Evolutionary conservation across 2,113 vertebrate species (phyloP), one percentile per base, ranked within the genome.

Genomic region (Ceratotherium simum): DNA sequence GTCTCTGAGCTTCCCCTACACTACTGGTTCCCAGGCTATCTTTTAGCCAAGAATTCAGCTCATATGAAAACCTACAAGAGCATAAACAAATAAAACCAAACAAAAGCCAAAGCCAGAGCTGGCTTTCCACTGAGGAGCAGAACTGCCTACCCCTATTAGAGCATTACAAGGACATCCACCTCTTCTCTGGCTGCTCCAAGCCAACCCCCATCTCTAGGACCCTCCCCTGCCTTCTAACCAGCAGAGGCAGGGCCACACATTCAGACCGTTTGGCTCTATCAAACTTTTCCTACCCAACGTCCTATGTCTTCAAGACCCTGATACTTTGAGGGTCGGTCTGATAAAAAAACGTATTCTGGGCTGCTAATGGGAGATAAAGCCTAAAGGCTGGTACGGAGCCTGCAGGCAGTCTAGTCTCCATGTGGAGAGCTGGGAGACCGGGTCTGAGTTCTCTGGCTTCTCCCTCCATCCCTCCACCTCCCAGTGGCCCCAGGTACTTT

Each of bases 301-400:
- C 65, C 18, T 62, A 2, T 23, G 84, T 54, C 84, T 89, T 93
- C n/a, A 76, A 78, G 56, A 82, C 62, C 48, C 48, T 42, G 82
- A 82, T 23, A 81, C 48, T 75, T 58, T n/a, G 29, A 27, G 33
- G 12, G 36, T 29, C 69, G 6, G 65, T 84, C 62, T 83, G 80
- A 82, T 82, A 21, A 75, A 42, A 70, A 88, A 31, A n/a, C 12
- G 17, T 33, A 8, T 81, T 69, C 87, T 39, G 95, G 39, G 5
- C 76, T 94, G 93, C 21, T 81, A 5, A 54, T 2, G 13, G 16
- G 39, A 92, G 84, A 90, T 56, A 92, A 95, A 92, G 36, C 62
- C 56, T 73, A 31, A 42, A 39, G 67, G 23, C 21, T 90, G 29
- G 25, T 73, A 33, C 4, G 2, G 13, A 78, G 12, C 23, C 85